Base-by-base conservation (phyloP, 2,797 vertebrate species). In the Lepilemur septentrionalis region DNA sequence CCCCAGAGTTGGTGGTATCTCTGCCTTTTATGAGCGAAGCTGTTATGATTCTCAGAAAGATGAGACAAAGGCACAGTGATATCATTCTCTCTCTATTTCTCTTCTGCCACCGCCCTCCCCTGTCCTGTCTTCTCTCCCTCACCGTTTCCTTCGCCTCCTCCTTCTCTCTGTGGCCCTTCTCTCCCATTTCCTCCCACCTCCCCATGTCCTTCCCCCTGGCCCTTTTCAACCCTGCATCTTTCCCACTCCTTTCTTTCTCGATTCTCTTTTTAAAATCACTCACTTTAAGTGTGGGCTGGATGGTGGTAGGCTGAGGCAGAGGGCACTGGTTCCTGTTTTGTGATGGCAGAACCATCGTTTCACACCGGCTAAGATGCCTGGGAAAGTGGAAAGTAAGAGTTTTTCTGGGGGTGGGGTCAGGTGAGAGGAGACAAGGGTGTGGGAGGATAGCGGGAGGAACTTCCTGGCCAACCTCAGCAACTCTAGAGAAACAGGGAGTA, bases 281-380 rank as follows among this genome's bases (percentile, higher is more conserved):
- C 89, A 80, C 63, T 85, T 98, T 86, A 48, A n/a, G 80, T 70
- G 75, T 70, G 72, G 52, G 52, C 14, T 9, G 25, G 70, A 38
- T 70, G 46, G 67, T 57, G 43, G 23, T 85, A 85, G 57, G 9
- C n/a, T 30, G 73, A 81, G 79, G 38, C 52, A 80, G 43, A 18
- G 46, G 61, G 85, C 30, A 3, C 18, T 41, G 46, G 96, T 95
- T 92, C 78, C 61, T 30, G 38, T 83, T 91, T 8, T 28, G 96
- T 92, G 96, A 89, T 97, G 95, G 97, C 82, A 97, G 95, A 86
- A 95, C 95, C 97, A 90, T 94, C 80, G 92, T 97, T 94, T 98
- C 96, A 97, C 76, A 59, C 86, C 97, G 97, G 97, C 93, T 91
- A 97, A 96, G 97, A 93, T 41, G 38, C 41, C 9, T 76, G n/a